Percentiles rank a stretch among this genome's conserved stretches.
These are phyloP conservation scores for Ceyx erithaca DNA, from an alignment of 2,797 vertebrate genomes.

Conservation along the genomic window DNA sequence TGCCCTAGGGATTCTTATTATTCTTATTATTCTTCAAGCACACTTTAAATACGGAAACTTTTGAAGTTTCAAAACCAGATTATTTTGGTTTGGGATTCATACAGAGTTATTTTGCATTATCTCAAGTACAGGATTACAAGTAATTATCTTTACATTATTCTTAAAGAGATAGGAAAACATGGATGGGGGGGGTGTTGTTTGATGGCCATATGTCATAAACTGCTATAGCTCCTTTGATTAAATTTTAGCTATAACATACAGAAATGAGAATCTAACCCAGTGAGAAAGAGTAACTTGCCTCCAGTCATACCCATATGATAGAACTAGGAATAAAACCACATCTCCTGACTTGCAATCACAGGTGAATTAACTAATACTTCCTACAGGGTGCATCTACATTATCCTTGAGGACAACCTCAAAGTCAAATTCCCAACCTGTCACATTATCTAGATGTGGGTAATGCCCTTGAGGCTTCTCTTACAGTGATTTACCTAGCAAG, in stretches of 20 bases:
- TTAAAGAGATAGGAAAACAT: neutral
- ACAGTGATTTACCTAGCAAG: neutral
- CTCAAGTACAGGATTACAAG: neutral
- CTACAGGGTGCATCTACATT: constrained; percentile 16
- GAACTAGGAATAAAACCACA: constrained; percentile 27
- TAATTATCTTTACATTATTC: neutral
- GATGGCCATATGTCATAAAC: neutral
- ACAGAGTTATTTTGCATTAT: neutral
- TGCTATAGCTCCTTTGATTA: neutral
- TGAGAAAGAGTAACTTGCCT: constrained; percentile 23
- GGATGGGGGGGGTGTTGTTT: neutral
- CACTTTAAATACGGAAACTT: neutral
- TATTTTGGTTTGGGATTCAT: neutral
- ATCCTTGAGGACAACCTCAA: constrained; percentile 37
- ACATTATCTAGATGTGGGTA: neutral
- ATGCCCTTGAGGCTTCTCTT: neutral
- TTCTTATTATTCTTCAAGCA: neutral
- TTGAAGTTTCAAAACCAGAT: neutral
- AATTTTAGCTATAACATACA: neutral
- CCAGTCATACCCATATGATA: neutral
- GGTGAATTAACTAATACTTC: constrained; percentile 25
- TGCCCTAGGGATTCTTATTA: neutral
- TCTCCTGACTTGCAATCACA: neutral
- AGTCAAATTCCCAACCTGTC: constrained; percentile 22
- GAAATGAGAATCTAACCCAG: neutral